Base-by-base conservation (phyloP, 2,888 invertebrate species). In the Trimorus sp. region DNA sequence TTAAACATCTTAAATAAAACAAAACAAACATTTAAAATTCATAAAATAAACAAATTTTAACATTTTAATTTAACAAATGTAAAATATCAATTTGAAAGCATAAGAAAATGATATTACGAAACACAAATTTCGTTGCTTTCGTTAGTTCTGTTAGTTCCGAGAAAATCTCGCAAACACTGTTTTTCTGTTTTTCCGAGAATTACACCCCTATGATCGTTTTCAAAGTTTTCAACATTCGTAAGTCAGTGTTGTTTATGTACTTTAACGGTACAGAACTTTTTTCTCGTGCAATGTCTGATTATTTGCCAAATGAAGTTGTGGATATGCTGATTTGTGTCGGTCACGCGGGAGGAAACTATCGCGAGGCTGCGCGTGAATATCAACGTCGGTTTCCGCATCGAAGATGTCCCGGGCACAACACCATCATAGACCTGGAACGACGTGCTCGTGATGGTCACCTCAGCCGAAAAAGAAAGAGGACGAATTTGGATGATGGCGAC, bases 281-380 rank as follows among this genome's bases (percentile, higher is more conserved):
- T 49, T n/a, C 38, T n/a, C n/a, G n/a, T n/a, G 12, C 49, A 48
- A 68, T 68, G 66, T 68, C 16, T 12, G 66, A 54, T 68, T 68
- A 54, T 42, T 40, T 53, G 14, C 56, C 66, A 45, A 68, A 42
- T 15, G 45, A 42, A 37, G 38, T 54, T 8, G 12, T 56, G 4
- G 66, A 68, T 51, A 53, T 65, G 36, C 15, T 65, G 7, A 37
- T 68, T n/a, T 68, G 38, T 12, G 8, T 68, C 36, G 56, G 45
- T 42, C 4, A 49, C 37, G 53, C 48, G 15, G 37, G 9, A 14
- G 53, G 53, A 14, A 65, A 38, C 12, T 38, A 40, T 15, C 53
- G 65, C 15, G 65, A 53, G 15, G 65, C 53, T 38, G 65, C 6
- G 53, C 53, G 16, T 4, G 38, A 14, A 16, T 65, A 51, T 40